Base-by-base conservation (phyloP, 2,797 vertebrate genomes). In the Rhincodon typus region DNA sequence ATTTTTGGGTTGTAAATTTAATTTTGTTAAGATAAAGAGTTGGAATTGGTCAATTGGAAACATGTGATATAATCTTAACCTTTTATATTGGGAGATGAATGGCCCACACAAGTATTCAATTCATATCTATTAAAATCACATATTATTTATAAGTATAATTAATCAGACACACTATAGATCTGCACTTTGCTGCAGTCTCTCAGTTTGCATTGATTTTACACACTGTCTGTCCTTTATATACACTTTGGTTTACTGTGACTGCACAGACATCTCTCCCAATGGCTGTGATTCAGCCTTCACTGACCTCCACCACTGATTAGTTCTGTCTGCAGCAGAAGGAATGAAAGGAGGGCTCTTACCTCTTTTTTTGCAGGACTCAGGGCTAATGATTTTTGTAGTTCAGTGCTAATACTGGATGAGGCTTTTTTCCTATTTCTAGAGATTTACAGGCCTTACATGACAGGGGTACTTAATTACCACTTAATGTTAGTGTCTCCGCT, bases 301-400 rank as follows among this genome's bases (percentile, higher is more conserved):
- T 95, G 94, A 95, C 42, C 70, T 95, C 94, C 70, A 74, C 46
- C 21, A 74, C 94, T 95, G 94, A 72, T 95, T 74, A 53, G 94
- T 53, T 34, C 46, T 74, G 46, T 50, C 4, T 53, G 94, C 94
- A 77, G 94, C 70, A 53, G 50, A 77, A 30, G 46, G 46, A 95
- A 74, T 77, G 46, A 77, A 50, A 95, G 69, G 38, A 46, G 70
- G 13, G 25, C 30, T 94, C 70, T 77, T 77, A n/a, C 46, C 50
- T 72, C 70, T 74, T 19, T 53, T 62, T 46, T 72, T 57, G 70
- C 34, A 72, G 42, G n/a, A 69, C 66, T 93, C 66, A 38, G 62
- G 42, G 62, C 4, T 93, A 19, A 67, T 42, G 90, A 38, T 67
- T 93, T 19, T 69, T 7, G n/a, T 42, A 21, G 7, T 93, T 93